phyloP scores from a whole-genome alignment of 2,797 vertebrate genomes.

The Cossypha heuglini region DNA sequence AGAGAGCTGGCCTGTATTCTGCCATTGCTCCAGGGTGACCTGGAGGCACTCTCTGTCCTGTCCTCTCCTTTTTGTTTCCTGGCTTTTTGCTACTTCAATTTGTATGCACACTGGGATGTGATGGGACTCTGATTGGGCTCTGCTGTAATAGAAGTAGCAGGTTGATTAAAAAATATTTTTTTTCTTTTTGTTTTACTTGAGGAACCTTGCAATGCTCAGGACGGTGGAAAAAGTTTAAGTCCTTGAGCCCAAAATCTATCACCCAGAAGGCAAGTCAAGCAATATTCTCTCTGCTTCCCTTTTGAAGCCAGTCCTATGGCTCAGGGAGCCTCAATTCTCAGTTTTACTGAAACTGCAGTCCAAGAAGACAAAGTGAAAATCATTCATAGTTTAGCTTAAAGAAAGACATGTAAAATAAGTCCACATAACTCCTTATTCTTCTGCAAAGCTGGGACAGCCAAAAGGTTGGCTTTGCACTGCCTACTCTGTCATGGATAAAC shows the following conservation, averaged over 20 bases:
- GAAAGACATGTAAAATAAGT: not conserved
- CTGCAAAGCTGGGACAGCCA: not conserved
- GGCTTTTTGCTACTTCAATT: not conserved
- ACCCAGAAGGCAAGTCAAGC: not conserved
- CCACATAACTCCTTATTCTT: not conserved
- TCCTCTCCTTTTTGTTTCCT: not conserved
- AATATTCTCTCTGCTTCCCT: not conserved
- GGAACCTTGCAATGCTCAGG: not conserved
- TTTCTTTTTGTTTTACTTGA: not conserved
- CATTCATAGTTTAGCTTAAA: not conserved
- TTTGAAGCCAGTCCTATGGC: not conserved
- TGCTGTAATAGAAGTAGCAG: not conserved
- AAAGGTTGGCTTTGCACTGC: not conserved
- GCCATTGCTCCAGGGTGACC: not conserved
- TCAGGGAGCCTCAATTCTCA: not conserved
- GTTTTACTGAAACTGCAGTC: not conserved
- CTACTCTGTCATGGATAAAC: not conserved
- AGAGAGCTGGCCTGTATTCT: not conserved
- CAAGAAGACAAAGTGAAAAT: not conserved
- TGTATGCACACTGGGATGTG: not conserved
- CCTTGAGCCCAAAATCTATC: not conserved
- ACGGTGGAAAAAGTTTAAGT: not conserved
- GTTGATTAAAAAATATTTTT: not conserved
- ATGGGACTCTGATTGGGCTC: not conserved
- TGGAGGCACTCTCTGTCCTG: not conserved